Conservation (phyloP, 2,888 invertebrate genomes). For the Phyllotreta striolata region DNA sequence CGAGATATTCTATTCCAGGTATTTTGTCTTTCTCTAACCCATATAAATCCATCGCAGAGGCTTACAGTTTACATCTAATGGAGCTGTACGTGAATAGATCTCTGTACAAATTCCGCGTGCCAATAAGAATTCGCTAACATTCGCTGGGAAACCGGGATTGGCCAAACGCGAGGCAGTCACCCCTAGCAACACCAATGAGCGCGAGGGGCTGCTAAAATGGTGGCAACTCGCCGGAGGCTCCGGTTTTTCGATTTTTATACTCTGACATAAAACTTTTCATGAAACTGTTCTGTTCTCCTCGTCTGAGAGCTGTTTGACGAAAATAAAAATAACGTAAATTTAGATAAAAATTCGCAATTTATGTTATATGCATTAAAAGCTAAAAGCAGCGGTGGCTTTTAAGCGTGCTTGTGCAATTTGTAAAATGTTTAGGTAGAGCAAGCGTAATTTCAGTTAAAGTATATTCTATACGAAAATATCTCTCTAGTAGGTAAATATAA, state of each 20-base stretch:
- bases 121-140: constrained; percentile 55
- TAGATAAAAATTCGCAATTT: constrained; percentile 36
- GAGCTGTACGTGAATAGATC: constrained; percentile 44
- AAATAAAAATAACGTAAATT: constrained; percentile 29
- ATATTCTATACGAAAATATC: no score
- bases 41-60: constrained; percentile 57
- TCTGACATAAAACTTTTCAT: constrained; percentile 57
- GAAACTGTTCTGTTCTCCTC: constrained; percentile 53
- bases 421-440: no score
- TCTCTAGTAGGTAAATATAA: no score
- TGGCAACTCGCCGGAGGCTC: constrained; percentile 57
- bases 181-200: constrained; percentile 62
- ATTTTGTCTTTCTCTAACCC: constrained; percentile 36
- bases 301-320: constrained; percentile 34
- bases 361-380: background rate
- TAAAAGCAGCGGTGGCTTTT: constrained; percentile 1
- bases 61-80: constrained; percentile 55
- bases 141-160: constrained; percentile 54
- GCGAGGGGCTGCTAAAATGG: constrained; percentile 56
- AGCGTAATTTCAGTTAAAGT: no score
- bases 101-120: constrained; percentile 49
- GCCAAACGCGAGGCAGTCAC: constrained; percentile 53
- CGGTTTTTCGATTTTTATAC: constrained; percentile 61
- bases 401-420: background rate
- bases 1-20: constrained; percentile 48